Evolutionary conservation across 1,140 invertebrate genomes (phyloP).

Genomic region (Polyergus mexicanus): DNA sequence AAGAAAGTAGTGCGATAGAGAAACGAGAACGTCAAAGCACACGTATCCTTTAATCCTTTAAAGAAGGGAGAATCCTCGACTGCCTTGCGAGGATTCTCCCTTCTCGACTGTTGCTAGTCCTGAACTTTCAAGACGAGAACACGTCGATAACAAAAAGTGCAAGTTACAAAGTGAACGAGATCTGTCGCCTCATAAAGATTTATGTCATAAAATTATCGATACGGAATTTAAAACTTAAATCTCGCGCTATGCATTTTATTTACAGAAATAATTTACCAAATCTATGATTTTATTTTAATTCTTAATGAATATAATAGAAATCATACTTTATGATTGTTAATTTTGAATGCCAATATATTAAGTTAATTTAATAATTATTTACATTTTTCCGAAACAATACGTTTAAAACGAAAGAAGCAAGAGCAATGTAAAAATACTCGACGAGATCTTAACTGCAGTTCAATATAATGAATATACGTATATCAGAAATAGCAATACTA

Average conservation of each 20-base stretch:
- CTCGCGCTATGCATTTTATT: not conserved
- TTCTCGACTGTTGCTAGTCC: conserved; percentile 64
- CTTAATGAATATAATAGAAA: not conserved
- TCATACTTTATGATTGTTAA: not conserved
- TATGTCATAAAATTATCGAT: conserved; percentile 59
- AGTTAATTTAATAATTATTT: not conserved
- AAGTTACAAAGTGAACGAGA: conserved; percentile 21
- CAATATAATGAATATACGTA: not conserved
- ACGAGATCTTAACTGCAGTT: not conserved
- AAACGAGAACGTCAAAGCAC: conserved; percentile 68
- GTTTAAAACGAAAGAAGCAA: not conserved
- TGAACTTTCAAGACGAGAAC: conserved; percentile 69
- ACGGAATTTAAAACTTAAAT: conserved; percentile 65
- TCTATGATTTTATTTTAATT: not conserved
- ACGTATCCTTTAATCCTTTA: conserved; percentile 76
- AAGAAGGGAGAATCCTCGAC: too few relatives aligned
- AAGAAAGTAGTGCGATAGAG: conserved; percentile 57
- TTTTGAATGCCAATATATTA: not conserved
- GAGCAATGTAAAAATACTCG: not conserved
- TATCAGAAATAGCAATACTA: conserved; percentile 5
- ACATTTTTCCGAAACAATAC: not conserved
- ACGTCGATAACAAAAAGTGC: conserved; percentile 24
- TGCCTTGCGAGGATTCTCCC: conserved; percentile 61
- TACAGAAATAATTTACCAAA: not conserved
- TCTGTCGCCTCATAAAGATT: conserved; percentile 54